phyloP scores from a whole-genome alignment of 2,797 vertebrate species.

The Brachymystax lenok region DNA sequence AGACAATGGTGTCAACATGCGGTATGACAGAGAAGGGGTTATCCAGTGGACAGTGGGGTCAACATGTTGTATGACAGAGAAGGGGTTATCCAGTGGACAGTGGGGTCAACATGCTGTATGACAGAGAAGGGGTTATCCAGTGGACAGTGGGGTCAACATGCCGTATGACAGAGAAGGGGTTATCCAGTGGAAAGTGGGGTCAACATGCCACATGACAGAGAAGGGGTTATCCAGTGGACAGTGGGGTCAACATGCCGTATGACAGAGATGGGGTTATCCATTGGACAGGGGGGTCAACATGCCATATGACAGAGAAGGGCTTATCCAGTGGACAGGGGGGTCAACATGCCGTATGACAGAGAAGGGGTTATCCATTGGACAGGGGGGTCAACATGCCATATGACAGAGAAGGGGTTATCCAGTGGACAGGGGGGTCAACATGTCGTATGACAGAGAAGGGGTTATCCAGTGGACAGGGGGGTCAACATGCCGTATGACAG shows the following conservation, averaged over 20 bases:
- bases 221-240: not conserved
- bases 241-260: not conserved
- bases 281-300: not conserved
- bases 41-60: not conserved
- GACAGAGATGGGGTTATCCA: not conserved
- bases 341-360: not conserved
- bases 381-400: not conserved
- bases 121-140: not conserved
- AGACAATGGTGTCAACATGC: not conserved
- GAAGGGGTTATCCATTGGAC: not conserved
- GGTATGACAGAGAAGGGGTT: not conserved
- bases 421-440: not conserved
- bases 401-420: not conserved
- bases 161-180: not conserved
- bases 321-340: not conserved
- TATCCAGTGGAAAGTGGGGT: not conserved
- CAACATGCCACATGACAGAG: not conserved
- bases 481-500: not conserved
- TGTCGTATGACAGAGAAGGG: not conserved
- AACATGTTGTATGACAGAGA: not conserved
- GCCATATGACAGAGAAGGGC: not conserved
- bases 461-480: not conserved
- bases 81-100: not conserved
- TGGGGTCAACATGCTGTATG: not conserved
- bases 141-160: not conserved